Evolutionary conservation across 2,888 invertebrate species (phyloP), one percentile per base, ranked within the genome.

Genomic region (Tillus elongatus): DNA sequence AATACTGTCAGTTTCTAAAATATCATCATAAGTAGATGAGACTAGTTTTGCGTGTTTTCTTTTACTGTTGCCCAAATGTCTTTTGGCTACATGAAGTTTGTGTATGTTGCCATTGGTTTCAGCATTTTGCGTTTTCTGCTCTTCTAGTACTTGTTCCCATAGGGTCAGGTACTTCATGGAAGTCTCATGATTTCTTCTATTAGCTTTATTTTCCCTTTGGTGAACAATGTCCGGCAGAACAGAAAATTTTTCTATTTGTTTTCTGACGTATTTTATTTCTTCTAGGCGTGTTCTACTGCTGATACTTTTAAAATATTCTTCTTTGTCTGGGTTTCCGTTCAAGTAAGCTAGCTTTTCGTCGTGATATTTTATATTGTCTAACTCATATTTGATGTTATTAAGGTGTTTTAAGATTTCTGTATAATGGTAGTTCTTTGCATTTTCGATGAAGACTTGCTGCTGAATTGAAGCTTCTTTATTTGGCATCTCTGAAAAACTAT

Each of bases 101-200:
- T 19, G 6, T 6, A n/a, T 19, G n/a, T 32, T 13, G 6, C 11
- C 29, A 9, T 13, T 13, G 13, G 11, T 13, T 32, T 32, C 13
- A 15, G 6, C 13, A 14, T 10, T 13, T 10, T 32, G 10, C 4
- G 6, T 9, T 6, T 13, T 13, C 10, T 32, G 32, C 13, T 4
- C 13, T 14, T 32, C 32, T 6, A 32, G 8, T 4, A 32, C 8
- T 13, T 13, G 8, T 13, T 32, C 32, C 32, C 32, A 32, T 13
- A 11, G 15, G 4, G 32, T 13, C 13, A 32, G 13, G 10, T 12
- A 32, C 13, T 32, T 12, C 32, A 15, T 13, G 9, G 32, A 32
- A 13, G 15, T 12, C n/a, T 19, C 24, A n/a, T 19, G 6, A 19
- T 6, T 19, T 19, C n/a, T 19, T 19, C 24, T 19, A 19, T 8